These are phyloP conservation scores for Anguilla pacifica DNA, from an alignment of 2,797 vertebrate genomes.

Conservation along the genomic window DNA sequence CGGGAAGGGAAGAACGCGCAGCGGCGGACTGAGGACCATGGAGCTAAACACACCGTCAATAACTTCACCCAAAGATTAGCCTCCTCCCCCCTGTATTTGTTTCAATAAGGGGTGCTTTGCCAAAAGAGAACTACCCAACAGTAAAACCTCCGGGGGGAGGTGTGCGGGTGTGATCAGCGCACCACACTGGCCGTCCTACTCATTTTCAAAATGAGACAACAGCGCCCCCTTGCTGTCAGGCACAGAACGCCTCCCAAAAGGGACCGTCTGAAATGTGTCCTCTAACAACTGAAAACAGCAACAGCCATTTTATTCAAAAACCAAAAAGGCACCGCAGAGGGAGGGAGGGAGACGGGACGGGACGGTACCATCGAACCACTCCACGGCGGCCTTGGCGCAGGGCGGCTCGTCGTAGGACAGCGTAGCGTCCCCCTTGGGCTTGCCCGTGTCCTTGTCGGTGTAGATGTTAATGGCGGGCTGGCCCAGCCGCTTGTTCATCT, in stretches of 20 bases:
- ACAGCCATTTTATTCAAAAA: background rate
- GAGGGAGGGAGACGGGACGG: background rate
- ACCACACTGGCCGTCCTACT: background rate
- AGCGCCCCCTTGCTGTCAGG: background rate
- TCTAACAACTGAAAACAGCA: background rate
- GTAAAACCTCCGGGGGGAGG: background rate
- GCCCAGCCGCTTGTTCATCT: constrained; percentile 96
- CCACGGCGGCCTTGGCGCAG: constrained; percentile 92
- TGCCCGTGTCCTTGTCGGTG: constrained; percentile 91
- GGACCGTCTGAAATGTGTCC: background rate
- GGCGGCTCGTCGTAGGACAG: constrained; percentile 91
- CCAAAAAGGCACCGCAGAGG: background rate
- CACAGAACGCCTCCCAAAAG: background rate
- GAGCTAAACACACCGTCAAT: too few species aligned
- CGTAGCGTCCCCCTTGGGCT: constrained; percentile 94
- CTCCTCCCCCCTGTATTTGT: too few species aligned
- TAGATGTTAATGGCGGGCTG: constrained; percentile 95
- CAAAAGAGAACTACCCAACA: background rate
- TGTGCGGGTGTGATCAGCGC: background rate
- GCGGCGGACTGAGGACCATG: too few species aligned
- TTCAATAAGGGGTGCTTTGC: background rate
- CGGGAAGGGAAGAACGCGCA: too few species aligned
- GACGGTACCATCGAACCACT: constrained; percentile 88
- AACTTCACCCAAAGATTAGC: too few species aligned
- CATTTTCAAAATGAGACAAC: background rate